Evolutionary conservation across 2,797 vertebrate species (phyloP).

Genomic region (Hippopotamyrus pictus): DNA sequence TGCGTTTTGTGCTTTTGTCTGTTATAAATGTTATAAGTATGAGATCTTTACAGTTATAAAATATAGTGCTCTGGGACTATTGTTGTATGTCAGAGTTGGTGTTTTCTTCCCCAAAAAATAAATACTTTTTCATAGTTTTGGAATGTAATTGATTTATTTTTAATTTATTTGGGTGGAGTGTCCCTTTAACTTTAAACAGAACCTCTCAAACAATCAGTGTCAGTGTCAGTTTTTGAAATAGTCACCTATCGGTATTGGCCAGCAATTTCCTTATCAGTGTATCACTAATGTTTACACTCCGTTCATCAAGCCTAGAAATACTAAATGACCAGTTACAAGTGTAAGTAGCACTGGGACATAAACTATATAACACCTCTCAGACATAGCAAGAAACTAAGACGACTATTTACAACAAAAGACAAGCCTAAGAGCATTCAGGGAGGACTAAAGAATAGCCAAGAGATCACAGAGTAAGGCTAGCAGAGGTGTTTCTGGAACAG

Average conservation of each 20-base stretch:
- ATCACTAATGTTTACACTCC: neutral
- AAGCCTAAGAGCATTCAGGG: neutral
- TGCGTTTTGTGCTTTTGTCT: no score
- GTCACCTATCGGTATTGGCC: neutral
- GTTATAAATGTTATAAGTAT: no score
- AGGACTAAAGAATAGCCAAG: neutral
- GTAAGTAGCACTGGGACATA: neutral
- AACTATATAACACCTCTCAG: neutral
- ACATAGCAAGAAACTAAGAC: neutral
- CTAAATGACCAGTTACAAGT: neutral
- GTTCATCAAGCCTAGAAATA: neutral
- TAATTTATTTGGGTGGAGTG: no score
- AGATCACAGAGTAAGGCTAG: neutral
- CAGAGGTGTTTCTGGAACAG: neutral
- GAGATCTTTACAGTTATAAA: no score
- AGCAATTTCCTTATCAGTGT: neutral
- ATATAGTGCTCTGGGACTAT: no score
- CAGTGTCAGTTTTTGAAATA: no score
- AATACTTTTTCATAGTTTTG: no score
- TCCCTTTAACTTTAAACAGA: no score
- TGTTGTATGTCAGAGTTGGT: no score
- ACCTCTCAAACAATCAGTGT: no score
- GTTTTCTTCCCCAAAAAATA: no score
- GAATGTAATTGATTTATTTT: no score
- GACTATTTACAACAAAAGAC: neutral